Evolutionary conservation across 2,113 vertebrate genomes (phyloP), one percentile per base, ranked within the genome.

Genomic region (Hyla sarda): DNA sequence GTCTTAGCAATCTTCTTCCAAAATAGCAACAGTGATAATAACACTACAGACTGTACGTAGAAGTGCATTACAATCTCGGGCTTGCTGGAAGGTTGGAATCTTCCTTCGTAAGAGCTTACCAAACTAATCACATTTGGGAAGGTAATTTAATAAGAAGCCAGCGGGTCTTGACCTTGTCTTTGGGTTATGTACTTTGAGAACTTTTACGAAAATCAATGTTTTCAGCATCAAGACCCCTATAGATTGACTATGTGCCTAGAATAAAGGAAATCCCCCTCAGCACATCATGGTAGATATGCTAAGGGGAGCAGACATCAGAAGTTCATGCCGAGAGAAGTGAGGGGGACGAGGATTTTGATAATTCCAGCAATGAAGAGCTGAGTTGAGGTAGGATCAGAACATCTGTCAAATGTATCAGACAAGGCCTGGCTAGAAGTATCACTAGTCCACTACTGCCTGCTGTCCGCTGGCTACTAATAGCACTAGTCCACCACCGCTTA

Each of bases 161-260:
- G 12, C 3, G 41, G 37, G 47, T 69, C 25, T 69, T 82, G 78
- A 65, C 58, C 78, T 45, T 41, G 34, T 47, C n/a, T 48, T 82
- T 69, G 25, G 12, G 16, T 28, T 71, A 4, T 28, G 52, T 82
- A 71, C 7, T 48, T 80, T 71, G 17, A 82, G 19, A 82, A 69
- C 81, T 8, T 71, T 82, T 72, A 34, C 50, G 47, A 72, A 84
- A 75, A 84, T 84, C 32, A 62, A 84, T 1, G 3, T 75, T 60
- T 56, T 10, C 17, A 30, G 34, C 32, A 28, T 17, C 14, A 45
- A 45, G 30, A 60, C 37, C 71, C 45, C 50, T 11, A 65, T 16
- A 1, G 6, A 25, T n/a, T n/a, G n/a, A n/a, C n/a, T 41, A 75
- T n/a, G 30, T 60, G 76, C 41, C 21, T n/a, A n/a, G n/a, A n/a